Conservation (phyloP, 2,113 vertebrate genomes). For the Rhinoptilus africanus region DNA sequence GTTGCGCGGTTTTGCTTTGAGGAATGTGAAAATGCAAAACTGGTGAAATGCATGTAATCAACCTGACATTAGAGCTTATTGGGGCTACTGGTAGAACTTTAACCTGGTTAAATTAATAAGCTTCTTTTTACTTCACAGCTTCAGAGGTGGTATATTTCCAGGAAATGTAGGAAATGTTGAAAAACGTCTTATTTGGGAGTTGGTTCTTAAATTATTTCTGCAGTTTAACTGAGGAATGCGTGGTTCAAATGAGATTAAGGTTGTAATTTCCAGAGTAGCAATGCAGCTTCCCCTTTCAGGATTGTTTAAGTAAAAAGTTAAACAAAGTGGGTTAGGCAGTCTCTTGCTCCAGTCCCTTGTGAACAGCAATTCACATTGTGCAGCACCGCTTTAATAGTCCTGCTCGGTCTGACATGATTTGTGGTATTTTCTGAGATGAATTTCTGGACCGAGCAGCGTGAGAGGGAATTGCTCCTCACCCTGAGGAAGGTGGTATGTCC, state of each 20-base stretch:
- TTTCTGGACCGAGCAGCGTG: conserved; percentile 15
- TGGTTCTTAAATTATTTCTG: conserved; percentile 36
- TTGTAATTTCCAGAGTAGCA: conserved; percentile 33
- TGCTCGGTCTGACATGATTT: conserved; percentile 45
- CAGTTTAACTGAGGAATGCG: conserved; percentile 1
- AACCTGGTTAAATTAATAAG: background rate
- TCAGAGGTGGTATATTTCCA: background rate
- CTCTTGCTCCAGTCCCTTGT: conserved; percentile 21
- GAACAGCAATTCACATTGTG: conserved; percentile 22
- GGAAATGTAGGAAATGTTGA: conserved; percentile 31
- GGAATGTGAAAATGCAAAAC: background rate
- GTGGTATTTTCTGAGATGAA: conserved; percentile 61
- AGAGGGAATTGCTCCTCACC: conserved; percentile 52
- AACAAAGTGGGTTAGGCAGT: conserved; percentile 50
- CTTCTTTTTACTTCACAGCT: background rate
- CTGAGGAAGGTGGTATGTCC: conserved; percentile 51
- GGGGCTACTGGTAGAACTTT: background rate
- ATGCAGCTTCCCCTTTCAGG: conserved; percentile 33
- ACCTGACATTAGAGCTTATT: background rate
- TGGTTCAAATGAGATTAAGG: conserved; percentile 47
- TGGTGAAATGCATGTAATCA: background rate
- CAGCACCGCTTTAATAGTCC: conserved; percentile 38
- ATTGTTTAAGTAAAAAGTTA: conserved; percentile 56
- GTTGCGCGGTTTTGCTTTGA: background rate
- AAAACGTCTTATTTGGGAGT: conserved; percentile 16